Conservation (phyloP, 1,140 invertebrate genomes). For the Drosophila sulfurigaster region DNA sequence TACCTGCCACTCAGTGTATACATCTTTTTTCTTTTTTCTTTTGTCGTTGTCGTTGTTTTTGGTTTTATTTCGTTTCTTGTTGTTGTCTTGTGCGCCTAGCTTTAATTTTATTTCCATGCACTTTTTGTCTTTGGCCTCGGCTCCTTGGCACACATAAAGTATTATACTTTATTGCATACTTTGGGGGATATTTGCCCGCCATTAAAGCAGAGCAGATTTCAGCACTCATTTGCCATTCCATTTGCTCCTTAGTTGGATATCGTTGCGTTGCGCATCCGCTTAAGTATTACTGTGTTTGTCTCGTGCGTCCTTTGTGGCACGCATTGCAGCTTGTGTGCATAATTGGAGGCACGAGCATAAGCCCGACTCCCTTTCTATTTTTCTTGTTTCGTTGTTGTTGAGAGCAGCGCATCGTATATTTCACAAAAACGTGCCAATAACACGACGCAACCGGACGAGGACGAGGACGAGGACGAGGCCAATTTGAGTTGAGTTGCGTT, state of each 20-base stretch:
- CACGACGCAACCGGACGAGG: constrained; percentile 12
- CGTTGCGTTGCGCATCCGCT: constrained; percentile 8
- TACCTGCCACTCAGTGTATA: constrained; percentile 1
- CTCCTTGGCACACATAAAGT: constrained; percentile 21
- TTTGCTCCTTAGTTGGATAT: constrained; percentile 1
- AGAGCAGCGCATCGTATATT: constrained; percentile 26
- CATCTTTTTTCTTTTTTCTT: not conserved
- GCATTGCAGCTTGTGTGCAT: constrained; percentile 54
- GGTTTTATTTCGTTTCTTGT: not conserved
- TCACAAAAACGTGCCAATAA: constrained; percentile 43
- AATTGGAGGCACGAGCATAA: constrained; percentile 52
- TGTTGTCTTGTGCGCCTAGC: constrained; percentile 21
- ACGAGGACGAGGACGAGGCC: constrained; percentile 39
- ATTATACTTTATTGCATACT: constrained; percentile 48
- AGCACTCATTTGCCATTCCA: constrained; percentile 25
- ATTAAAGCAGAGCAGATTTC: not conserved
- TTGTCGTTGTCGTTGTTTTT: constrained; percentile 4
- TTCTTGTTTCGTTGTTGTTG: too few relatives aligned
- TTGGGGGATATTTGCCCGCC: constrained; percentile 33
- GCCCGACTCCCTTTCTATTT: not conserved
- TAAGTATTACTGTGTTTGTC: not conserved
- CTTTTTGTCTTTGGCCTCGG: constrained; percentile 13
- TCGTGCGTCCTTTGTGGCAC: constrained; percentile 34
- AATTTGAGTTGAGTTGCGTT: constrained; percentile 37
- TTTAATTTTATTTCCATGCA: constrained; percentile 52